Evolutionary conservation across 2,888 invertebrate genomes (phyloP).

Genomic region (Callyntrura sp.): DNA sequence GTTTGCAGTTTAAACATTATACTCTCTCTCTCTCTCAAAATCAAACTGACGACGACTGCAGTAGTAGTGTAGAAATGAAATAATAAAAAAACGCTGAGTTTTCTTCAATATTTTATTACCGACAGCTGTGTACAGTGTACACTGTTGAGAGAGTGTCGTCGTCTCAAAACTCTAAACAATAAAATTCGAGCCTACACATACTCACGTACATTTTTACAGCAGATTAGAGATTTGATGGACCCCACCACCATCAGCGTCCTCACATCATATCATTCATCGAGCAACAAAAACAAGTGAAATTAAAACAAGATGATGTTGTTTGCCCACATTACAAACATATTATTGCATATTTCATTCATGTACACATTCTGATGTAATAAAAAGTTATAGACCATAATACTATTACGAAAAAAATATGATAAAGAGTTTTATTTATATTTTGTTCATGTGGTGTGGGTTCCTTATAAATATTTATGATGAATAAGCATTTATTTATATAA

Average conservation of each 20-base stretch:
- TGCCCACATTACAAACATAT: not conserved
- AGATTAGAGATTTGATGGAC: not conserved
- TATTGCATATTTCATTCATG: not conserved
- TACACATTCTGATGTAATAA: not conserved
- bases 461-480: not conserved
- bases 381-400: no score
- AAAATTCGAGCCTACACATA: not conserved
- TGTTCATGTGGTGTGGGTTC: not conserved
- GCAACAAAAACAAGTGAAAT: slow-evolving; percentile 23
- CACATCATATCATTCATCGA: not conserved
- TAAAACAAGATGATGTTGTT: slow-evolving; percentile 29
- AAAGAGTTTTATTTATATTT: not conserved
- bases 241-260: not conserved
- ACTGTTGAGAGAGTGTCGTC: no score
- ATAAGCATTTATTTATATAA: not conserved
- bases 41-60: not conserved
- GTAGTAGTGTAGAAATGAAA: not conserved
- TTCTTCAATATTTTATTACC: not conserved
- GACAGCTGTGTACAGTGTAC: not conserved
- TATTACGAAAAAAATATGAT: not conserved
- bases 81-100: not conserved
- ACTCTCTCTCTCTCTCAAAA: not conserved
- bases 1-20: not conserved
- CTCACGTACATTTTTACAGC: not conserved
- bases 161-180: slow-evolving; percentile 7